A percentile compares a stretch with the other conserved stretches of the same genome.
Conservation (phyloP, 2,797 vertebrate genomes). For the Meda fulgida region DNA sequence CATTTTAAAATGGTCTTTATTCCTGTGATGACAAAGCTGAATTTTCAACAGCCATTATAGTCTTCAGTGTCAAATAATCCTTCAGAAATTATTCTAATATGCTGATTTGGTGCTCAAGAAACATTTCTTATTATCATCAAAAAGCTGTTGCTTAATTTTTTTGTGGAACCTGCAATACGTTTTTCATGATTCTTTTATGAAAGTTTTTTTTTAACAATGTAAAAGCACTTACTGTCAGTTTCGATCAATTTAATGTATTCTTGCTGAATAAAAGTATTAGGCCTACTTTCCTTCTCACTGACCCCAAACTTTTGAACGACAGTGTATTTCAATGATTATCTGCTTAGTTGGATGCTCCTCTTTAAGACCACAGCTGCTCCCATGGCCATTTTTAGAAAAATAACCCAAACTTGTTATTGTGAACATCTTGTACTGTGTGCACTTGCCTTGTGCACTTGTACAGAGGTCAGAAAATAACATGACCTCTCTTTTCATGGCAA, state of each 20-base stretch:
- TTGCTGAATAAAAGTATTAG: not conserved
- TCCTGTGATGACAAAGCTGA: too few relatives aligned
- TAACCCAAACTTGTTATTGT: not conserved
- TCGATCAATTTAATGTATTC: too few relatives aligned
- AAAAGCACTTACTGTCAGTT: too few relatives aligned
- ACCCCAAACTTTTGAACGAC: not conserved
- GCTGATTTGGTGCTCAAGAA: not conserved
- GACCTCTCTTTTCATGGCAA: slow-evolving; percentile 15
- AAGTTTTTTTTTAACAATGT: too few relatives aligned
- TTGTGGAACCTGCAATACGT: not conserved
- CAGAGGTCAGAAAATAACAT: slow-evolving; percentile 35
- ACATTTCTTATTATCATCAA: not conserved
- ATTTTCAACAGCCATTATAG: too few relatives aligned
- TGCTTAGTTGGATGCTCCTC: not conserved
- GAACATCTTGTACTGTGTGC: not conserved
- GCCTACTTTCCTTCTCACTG: not conserved
- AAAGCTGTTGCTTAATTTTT: not conserved
- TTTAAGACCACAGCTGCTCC: not conserved
- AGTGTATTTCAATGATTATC: not conserved
- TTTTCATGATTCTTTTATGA: too few relatives aligned
- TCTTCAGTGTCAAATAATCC: not conserved
- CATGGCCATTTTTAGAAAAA: not conserved
- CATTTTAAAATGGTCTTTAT: too few relatives aligned
- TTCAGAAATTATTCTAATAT: not conserved
- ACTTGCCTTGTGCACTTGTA: not conserved